Conservation (phyloP, 2,797 vertebrate genomes). For the Pipistrellus nathusii region DNA sequence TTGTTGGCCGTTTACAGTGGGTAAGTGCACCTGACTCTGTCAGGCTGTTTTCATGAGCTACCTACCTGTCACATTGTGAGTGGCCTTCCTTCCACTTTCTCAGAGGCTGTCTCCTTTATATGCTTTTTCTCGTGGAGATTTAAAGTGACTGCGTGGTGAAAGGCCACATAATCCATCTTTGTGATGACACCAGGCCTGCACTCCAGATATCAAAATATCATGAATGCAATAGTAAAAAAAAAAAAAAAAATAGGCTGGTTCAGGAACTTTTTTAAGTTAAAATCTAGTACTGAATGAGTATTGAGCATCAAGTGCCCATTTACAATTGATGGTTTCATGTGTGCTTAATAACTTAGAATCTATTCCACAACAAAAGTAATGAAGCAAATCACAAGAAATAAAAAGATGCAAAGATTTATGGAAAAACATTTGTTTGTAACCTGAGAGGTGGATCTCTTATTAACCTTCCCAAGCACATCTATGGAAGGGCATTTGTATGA, state of each 20-base stretch:
- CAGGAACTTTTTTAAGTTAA: background rate
- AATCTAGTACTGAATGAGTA: background rate
- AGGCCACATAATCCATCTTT: conserved; percentile 56
- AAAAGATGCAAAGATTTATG: background rate
- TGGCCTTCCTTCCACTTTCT: conserved; percentile 1
- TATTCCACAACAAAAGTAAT: background rate
- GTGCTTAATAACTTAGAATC: background rate
- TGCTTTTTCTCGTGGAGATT: conserved; percentile 8
- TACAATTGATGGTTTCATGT: background rate
- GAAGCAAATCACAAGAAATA: background rate
- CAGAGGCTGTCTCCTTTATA: conserved; percentile 24
- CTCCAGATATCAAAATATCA: conserved; percentile 33
- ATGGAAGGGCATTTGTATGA: background rate
- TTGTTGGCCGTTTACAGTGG: conserved; percentile 32
- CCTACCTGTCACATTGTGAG: background rate
- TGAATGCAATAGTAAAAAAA: background rate
- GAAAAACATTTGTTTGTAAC: background rate
- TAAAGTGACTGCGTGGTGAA: conserved; percentile 30
- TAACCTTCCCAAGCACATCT: background rate
- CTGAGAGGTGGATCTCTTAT: background rate
- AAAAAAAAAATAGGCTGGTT: background rate
- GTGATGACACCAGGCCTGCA: background rate
- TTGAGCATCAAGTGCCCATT: background rate
- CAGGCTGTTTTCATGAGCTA: conserved; percentile 35
- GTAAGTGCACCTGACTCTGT: conserved; percentile 40